These are phyloP conservation scores for Scaptodrosophila lebanonensis DNA, from an alignment of 1,140 invertebrate species.

Conservation along the genomic window DNA sequence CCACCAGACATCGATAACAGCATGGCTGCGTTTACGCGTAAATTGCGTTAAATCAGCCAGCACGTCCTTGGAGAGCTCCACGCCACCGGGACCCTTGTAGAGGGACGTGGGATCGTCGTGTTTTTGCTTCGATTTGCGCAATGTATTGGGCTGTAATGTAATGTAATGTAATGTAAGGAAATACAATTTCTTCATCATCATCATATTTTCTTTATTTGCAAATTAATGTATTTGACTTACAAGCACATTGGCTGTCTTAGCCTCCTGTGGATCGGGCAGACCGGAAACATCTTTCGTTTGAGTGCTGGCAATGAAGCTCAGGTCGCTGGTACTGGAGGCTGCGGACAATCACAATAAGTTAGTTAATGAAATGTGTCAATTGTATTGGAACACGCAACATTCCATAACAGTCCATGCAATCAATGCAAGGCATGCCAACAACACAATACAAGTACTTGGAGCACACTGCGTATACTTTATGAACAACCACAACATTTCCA, in stretches of 20 bases:
- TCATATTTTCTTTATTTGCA: neutral
- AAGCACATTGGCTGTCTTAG: conserved; percentile 50
- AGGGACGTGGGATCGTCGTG: conserved; percentile 67
- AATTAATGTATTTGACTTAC: conserved; percentile 33
- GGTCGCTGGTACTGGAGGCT: conserved; percentile 76
- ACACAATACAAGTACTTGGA: no score
- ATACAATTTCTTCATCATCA: no score
- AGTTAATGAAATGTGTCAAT: neutral
- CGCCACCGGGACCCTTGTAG: conserved; percentile 78
- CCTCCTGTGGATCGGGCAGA: conserved; percentile 66
- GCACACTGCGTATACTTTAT: no score
- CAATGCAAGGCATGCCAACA: no score
- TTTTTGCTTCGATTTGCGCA: conserved; percentile 77
- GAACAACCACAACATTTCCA: no score
- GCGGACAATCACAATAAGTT: neutral
- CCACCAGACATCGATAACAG: conserved; percentile 98
- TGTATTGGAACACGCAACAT: neutral
- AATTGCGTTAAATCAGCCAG: conserved; percentile 85
- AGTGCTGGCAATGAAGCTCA: conserved; percentile 63
- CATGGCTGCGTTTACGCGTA: conserved; percentile 84
- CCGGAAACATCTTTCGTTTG: conserved; percentile 69
- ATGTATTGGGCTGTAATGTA: conserved; percentile 41
- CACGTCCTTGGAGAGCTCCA: conserved; percentile 81
- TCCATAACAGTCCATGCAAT: no score
- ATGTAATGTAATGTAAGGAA: no score